A percentile compares a stretch with the other conserved stretches of the same genome.
Conservation (phyloP, 2,888 invertebrate genomes). For the Stenchaetothrips biformis region DNA sequence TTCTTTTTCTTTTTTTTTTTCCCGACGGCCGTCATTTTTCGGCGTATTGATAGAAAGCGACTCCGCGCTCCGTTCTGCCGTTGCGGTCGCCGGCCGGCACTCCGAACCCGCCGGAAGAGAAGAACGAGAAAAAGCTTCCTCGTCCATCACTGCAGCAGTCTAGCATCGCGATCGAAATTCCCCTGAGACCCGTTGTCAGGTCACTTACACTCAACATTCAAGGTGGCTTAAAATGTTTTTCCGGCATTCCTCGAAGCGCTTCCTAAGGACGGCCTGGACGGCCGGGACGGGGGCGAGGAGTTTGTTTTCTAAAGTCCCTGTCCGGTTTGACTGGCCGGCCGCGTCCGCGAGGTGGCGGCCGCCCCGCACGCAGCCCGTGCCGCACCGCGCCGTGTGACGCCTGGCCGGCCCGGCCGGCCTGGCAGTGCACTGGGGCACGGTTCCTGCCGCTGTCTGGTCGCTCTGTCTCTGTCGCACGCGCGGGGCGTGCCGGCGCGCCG, state of each 20-base stretch:
- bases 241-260: neutral
- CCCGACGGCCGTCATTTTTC: neutral
- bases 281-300: neutral
- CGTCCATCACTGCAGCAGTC: too few species aligned
- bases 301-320: neutral
- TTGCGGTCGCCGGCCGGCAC: neutral
- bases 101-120: too few species aligned
- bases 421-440: slow-evolving; percentile 19
- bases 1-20: neutral
- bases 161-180: too few species aligned
- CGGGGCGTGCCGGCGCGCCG: neutral
- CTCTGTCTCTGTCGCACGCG: neutral
- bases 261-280: neutral
- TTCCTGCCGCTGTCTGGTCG: neutral
- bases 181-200: too few species aligned
- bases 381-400: neutral
- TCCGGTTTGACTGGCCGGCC: neutral
- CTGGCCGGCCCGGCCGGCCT: neutral
- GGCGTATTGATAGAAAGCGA: slow-evolving; percentile 18
- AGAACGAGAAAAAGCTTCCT: too few species aligned
- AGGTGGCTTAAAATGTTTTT: neutral
- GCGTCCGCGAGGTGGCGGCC: neutral
- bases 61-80: neutral
- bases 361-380: neutral
- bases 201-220: too few species aligned